Conservation (phyloP, 2,113 vertebrate genomes). For the Tringa solitaria region DNA sequence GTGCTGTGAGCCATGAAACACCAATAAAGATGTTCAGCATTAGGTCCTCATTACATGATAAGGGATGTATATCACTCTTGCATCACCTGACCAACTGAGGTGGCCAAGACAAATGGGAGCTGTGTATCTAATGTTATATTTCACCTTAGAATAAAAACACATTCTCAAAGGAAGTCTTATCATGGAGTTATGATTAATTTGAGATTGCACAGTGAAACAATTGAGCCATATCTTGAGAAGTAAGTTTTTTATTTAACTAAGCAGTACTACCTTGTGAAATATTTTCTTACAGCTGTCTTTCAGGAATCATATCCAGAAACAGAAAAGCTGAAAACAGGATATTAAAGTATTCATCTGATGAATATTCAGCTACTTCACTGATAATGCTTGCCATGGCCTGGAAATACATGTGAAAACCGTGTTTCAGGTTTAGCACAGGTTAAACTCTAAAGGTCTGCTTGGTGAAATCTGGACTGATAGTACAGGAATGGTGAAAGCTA, state of each 20-base stretch:
- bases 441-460: background rate
- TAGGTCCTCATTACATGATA: fast-evolving
- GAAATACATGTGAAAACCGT: background rate
- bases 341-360: background rate
- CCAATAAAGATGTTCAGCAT: background rate
- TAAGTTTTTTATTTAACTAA: constrained; percentile 57
- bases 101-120: background rate
- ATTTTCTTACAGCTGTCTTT: constrained; percentile 44
- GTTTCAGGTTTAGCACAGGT: background rate
- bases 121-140: background rate
- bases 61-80: background rate
- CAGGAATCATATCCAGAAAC: constrained; percentile 10
- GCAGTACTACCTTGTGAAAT: constrained; percentile 24
- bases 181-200: background rate
- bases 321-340: background rate
- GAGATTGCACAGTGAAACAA: constrained; percentile 19
- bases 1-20: background rate
- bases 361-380: background rate
- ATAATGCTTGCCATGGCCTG: background rate
- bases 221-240: constrained; percentile 20
- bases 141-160: background rate
- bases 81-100: background rate
- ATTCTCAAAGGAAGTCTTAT: background rate
- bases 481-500: background rate
- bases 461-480: background rate